Evolutionary conservation across 2,888 invertebrate genomes (phyloP).

Genomic region (Odontothrips loti): DNA sequence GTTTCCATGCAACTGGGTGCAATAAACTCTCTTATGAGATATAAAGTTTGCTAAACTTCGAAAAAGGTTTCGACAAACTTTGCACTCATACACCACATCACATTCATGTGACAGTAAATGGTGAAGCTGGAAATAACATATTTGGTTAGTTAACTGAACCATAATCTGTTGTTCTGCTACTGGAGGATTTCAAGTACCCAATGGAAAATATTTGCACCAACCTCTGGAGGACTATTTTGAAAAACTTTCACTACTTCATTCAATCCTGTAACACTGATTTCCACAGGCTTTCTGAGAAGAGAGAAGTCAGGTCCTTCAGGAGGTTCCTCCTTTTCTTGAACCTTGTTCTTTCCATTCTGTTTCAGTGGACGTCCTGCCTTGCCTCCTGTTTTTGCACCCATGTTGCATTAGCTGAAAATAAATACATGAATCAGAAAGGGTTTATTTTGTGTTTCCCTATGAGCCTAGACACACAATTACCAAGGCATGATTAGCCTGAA

Average conservation of each 20-base stretch:
- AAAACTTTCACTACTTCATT: slow-evolving; percentile 59
- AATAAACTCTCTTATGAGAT: slow-evolving; percentile 82
- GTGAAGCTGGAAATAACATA: slow-evolving; percentile 56
- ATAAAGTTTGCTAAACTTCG: slow-evolving; percentile 83
- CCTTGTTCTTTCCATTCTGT: slow-evolving; percentile 30
- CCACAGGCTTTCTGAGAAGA: slow-evolving; percentile 58
- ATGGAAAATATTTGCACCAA: slow-evolving; percentile 30
- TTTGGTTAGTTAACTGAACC: neutral
- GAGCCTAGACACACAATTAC: too few species aligned
- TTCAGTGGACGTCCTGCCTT: neutral
- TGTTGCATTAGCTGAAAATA: slow-evolving; percentile 10
- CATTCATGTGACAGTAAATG: slow-evolving; percentile 75
- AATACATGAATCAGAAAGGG: neutral
- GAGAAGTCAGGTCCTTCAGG: slow-evolving; percentile 45
- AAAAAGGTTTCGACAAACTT: slow-evolving; percentile 79
- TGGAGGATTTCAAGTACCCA: too few species aligned
- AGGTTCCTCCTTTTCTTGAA: neutral
- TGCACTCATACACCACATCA: slow-evolving; percentile 85
- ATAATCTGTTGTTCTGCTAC: too few species aligned
- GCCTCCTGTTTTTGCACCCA: neutral
- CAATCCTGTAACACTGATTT: slow-evolving; percentile 64
- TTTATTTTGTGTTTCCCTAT: too few species aligned
- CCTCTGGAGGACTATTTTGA: slow-evolving; percentile 40
- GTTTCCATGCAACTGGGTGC: slow-evolving; percentile 44
- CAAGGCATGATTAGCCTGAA: too few species aligned